Base-by-base conservation (phyloP, 2,888 invertebrate species). In the Ferdinandea cuprea region DNA sequence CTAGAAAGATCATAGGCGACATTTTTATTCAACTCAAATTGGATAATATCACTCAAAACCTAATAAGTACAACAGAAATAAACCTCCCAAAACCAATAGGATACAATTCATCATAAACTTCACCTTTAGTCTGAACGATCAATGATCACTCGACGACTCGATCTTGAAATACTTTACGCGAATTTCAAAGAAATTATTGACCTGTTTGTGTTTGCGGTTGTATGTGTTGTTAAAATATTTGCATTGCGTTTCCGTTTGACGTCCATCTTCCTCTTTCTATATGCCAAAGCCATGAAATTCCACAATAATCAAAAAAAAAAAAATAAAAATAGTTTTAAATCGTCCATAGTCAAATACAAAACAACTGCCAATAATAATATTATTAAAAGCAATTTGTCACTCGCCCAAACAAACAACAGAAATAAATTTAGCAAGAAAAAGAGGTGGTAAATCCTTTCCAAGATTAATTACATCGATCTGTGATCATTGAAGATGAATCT, bases 341-440 rank as follows among this genome's bases (percentile, higher is more conserved):
- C 40, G 6, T 25, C 25, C 9, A 40, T 25, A 25, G 6, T 50
- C 32, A 65, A 71, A 58, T 69, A 52, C 35, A 9, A 15, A 54
- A 54, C 71, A 56, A 61, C n/a, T 63, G 78, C 65, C 78, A 78
- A 78, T 78, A 44, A 72, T 37, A 78, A 78, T 58, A 78, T 65
- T 52, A 52, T 72, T 58, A 25, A 66, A 78, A 50, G 1, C 19
- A n/a, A 58, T 72, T 72, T 78, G 72, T 78, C 78, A 65, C 35
- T 63, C 42, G 28, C 32, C 25, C 21, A n/a, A 19, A 17, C 17
- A 46, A 28, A 44, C 30, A 46, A 28, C 15, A 25, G 44, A 74
- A 30, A 15, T 42, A 63, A 35, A 21, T 48, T 21, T 19, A 21
- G 11, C 15, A 11, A 25, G 11, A 25, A 17, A n/a, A 0, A 48